Conservation (phyloP, 2,888 invertebrate genomes). For the Drosophila atripex region DNA sequence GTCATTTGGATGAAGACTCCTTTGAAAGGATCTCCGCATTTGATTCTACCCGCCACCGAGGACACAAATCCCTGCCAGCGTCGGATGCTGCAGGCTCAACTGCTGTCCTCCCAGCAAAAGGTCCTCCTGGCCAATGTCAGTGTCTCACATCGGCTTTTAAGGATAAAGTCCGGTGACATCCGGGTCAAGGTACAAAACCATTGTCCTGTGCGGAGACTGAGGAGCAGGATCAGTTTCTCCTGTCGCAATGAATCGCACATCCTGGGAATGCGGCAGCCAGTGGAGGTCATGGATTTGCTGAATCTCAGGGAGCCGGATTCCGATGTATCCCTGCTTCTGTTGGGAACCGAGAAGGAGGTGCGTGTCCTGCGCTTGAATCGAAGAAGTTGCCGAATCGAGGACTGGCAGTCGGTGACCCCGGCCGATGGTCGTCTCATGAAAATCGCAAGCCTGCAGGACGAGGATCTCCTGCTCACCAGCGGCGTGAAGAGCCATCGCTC, state of each 20-base stretch:
- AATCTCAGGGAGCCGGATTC: background rate
- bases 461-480: conserved; percentile 59
- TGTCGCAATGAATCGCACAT: conserved; percentile 56
- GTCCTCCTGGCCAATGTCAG: conserved; percentile 62
- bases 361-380: conserved; percentile 65
- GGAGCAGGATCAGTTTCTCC: conserved; percentile 69
- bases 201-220: conserved; percentile 59
- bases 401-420: conserved; percentile 75
- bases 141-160: conserved; percentile 47
- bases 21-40: conserved; percentile 33
- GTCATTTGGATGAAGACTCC: conserved; percentile 55
- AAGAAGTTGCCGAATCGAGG: conserved; percentile 57
- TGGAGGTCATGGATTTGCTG: conserved; percentile 51
- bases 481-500: conserved; percentile 61
- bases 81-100: conserved; percentile 58
- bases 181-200: conserved; percentile 70
- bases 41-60: conserved; percentile 28
- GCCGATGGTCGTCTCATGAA: conserved; percentile 70
- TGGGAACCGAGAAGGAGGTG: conserved; percentile 75
- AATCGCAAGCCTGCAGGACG: conserved; percentile 40
- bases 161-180: conserved; percentile 19
- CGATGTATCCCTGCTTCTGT: conserved; percentile 53
- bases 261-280: conserved; percentile 70
- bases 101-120: conserved; percentile 34
- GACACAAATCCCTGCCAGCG: conserved; percentile 49